Conservation (phyloP, 2,888 invertebrate species). For the Limnephilus rhombicus region DNA sequence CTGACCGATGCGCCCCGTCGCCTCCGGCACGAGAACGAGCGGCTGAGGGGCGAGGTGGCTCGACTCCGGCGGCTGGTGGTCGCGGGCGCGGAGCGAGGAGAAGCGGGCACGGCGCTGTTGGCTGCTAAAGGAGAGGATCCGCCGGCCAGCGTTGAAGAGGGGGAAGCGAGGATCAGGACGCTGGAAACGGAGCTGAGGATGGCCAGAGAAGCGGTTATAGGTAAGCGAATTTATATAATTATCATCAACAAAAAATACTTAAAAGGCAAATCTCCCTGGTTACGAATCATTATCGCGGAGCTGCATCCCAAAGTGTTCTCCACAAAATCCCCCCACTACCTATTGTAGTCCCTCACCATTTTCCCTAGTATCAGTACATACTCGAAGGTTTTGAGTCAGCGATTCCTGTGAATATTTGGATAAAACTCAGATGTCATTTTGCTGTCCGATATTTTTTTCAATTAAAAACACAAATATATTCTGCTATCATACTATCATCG, state of each 20-base stretch:
- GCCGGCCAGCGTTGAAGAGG: slow-evolving; percentile 71
- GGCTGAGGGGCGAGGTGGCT: slow-evolving; percentile 80
- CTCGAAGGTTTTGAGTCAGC: too few relatives aligned
- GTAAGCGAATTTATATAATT: slow-evolving; percentile 69
- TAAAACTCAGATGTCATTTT: too few relatives aligned
- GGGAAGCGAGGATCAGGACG: slow-evolving; percentile 78
- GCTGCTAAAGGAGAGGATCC: slow-evolving; percentile 80
- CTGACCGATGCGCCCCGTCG: slow-evolving; percentile 79
- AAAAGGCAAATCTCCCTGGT: too few relatives aligned
- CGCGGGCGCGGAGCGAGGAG: slow-evolving; percentile 79
- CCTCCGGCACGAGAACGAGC: slow-evolving; percentile 87
- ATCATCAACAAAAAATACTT: not conserved
- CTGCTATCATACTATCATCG: too few relatives aligned
- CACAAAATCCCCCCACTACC: too few relatives aligned
- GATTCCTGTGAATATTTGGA: too few relatives aligned
- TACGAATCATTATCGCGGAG: too few relatives aligned
- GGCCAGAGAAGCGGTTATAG: slow-evolving; percentile 87
- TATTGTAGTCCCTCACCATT: too few relatives aligned
- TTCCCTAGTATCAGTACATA: too few relatives aligned
- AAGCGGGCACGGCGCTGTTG: slow-evolving; percentile 74
- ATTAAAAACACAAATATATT: too few relatives aligned
- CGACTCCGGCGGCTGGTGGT: slow-evolving; percentile 83
- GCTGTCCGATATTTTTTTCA: too few relatives aligned
- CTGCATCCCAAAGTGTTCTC: too few relatives aligned
- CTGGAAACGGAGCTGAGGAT: slow-evolving; percentile 86